These are phyloP conservation scores for Pelmatolapia mariae DNA, from an alignment of 2,113 vertebrate genomes.

Conservation along the genomic window DNA sequence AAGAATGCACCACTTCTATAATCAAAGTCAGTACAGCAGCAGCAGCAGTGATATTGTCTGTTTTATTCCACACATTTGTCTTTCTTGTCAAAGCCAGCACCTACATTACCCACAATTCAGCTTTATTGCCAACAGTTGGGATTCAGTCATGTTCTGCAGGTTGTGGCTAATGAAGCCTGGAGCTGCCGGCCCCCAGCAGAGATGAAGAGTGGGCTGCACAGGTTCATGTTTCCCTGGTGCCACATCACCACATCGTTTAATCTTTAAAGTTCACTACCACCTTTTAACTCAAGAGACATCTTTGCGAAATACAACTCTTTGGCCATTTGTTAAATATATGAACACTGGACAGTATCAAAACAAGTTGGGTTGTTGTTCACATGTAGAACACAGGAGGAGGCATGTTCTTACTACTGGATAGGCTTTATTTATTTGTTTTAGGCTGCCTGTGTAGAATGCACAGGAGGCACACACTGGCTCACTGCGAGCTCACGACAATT, in stretches of 20 bases:
- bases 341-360: background rate
- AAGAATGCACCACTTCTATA: background rate
- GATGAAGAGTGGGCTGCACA: background rate
- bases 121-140: background rate
- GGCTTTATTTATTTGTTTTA: background rate
- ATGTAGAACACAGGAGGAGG: background rate
- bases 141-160: background rate
- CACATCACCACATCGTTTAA: background rate
- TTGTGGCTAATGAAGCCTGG: background rate
- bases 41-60: background rate
- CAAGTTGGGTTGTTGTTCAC: background rate
- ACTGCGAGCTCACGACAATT: background rate
- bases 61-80: background rate
- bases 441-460: background rate
- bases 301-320: background rate
- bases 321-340: background rate
- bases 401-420: background rate
- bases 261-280: background rate
- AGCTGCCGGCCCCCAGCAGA: background rate
- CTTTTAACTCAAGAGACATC: background rate
- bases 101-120: background rate
- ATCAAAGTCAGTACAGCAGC: background rate
- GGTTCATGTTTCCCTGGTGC: background rate
- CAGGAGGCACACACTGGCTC: background rate
- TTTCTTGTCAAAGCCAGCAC: background rate